Evolutionary conservation across 2,113 vertebrate genomes (phyloP).

Genomic region (Cololabis saira): DNA sequence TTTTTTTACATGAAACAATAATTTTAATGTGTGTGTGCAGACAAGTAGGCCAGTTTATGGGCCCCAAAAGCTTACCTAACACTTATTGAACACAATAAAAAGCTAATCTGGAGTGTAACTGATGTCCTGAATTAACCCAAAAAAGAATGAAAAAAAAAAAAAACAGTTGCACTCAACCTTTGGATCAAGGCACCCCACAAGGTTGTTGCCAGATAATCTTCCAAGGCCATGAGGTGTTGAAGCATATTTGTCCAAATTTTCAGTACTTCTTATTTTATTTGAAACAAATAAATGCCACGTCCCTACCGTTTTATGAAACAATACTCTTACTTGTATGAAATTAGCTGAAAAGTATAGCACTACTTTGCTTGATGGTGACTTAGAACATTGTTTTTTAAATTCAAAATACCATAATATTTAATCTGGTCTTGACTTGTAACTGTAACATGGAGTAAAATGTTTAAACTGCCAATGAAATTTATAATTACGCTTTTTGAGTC

Average conservation of each 20-base stretch:
- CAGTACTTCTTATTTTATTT: background rate
- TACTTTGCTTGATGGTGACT: background rate
- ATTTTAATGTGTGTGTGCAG: constrained; percentile 51
- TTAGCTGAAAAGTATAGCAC: background rate
- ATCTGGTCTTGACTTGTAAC: background rate
- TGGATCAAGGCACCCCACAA: background rate
- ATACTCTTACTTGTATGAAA: background rate
- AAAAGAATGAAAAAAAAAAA: constrained; percentile 1
- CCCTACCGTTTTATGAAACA: background rate
- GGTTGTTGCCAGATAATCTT: background rate
- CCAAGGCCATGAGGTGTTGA: background rate
- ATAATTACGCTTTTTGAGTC: too few relatives aligned
- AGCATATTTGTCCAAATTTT: background rate
- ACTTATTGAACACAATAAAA: constrained; percentile 43
- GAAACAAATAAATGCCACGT: background rate
- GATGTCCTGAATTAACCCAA: constrained; percentile 39
- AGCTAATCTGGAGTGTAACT: background rate
- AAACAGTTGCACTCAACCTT: background rate
- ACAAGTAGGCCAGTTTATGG: constrained; percentile 45
- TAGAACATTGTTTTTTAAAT: background rate
- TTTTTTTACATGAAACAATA: constrained; percentile 45
- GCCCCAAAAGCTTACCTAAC: constrained; percentile 49
- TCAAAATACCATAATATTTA: background rate
- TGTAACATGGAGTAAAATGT: background rate
- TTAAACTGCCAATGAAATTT: too few relatives aligned